Evolutionary conservation across 2,113 vertebrate species (phyloP).

Genomic region (Seriola quinqueradiata): DNA sequence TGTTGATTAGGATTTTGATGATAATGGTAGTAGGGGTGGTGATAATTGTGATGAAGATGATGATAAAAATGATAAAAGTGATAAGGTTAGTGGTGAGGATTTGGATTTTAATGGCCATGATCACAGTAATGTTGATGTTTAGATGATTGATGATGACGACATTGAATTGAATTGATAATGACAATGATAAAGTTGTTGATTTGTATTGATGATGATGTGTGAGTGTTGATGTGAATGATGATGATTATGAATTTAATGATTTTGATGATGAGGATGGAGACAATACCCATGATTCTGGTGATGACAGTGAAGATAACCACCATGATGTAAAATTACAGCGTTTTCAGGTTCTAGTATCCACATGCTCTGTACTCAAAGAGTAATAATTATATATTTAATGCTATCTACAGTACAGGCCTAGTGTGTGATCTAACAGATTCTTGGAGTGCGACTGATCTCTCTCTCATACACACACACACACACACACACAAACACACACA

Average conservation of each 20-base stretch:
- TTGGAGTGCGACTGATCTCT: constrained; percentile 31
- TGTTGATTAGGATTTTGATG: background rate
- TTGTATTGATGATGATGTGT: background rate
- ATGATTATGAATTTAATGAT: constrained; percentile 14
- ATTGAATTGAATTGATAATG: background rate
- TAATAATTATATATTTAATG: constrained; percentile 35
- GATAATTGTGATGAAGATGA: background rate
- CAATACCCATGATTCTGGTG: background rate
- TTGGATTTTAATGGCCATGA: background rate
- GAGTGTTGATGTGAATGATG: background rate
- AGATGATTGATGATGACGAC: background rate
- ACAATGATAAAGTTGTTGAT: too few relatives aligned
- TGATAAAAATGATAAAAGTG: background rate
- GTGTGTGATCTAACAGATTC: constrained; percentile 57
- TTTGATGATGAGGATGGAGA: constrained; percentile 12
- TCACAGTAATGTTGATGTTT: background rate
- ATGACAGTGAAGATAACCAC: background rate
- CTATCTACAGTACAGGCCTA: constrained; percentile 16
- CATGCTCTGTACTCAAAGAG: background rate
- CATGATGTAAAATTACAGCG: background rate
- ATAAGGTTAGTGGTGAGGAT: background rate
- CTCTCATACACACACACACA: constrained; percentile 24
- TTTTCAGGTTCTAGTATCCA: background rate
- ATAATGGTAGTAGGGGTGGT: background rate
- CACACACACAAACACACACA: constrained; percentile 36